Evolutionary conservation across 1,140 invertebrate genomes (phyloP).

Genomic region (Hormaphis cornu): DNA sequence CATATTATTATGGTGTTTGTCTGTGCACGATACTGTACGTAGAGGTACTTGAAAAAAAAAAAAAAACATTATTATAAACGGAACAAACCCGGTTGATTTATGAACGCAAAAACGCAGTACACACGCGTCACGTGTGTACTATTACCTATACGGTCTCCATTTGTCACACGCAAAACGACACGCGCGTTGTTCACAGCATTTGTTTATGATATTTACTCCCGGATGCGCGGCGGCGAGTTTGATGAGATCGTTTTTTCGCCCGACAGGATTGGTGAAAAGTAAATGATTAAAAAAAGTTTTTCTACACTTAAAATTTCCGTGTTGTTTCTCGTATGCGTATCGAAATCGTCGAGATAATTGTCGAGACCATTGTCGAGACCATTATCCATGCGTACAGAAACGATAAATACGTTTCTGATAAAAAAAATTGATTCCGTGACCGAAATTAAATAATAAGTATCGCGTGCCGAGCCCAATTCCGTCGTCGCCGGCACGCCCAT

Average conservation of each 20-base stretch:
- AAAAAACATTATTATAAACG: too few species aligned
- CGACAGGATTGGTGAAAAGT: too few species aligned
- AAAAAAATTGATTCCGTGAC: slow-evolving; percentile 6
- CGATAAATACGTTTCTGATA: not conserved
- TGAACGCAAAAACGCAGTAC: not conserved
- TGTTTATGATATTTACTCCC: too few species aligned
- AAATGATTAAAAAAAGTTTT: too few species aligned
- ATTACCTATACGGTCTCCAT: slow-evolving; percentile 12
- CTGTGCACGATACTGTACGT: too few species aligned
- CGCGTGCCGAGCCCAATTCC: slow-evolving; percentile 28
- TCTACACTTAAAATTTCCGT: too few species aligned
- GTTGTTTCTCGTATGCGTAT: not conserved
- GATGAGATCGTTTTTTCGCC: too few species aligned
- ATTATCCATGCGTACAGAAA: not conserved
- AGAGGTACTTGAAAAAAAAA: too few species aligned
- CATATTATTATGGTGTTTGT: not conserved
- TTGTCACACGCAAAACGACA: not conserved
- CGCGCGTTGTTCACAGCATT: not conserved
- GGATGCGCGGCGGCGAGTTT: too few species aligned
- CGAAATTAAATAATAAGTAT: not conserved
- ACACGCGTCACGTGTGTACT: too few species aligned
- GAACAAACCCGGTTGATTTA: slow-evolving; percentile 17
- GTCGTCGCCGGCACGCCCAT: slow-evolving; percentile 16
- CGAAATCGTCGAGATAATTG: too few species aligned
- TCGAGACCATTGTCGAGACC: too few species aligned